Percentiles rank a stretch among this genome's conserved stretches.
phyloP scores from a whole-genome alignment of 2,888 invertebrate genomes.

The Agrotis puta region DNA sequence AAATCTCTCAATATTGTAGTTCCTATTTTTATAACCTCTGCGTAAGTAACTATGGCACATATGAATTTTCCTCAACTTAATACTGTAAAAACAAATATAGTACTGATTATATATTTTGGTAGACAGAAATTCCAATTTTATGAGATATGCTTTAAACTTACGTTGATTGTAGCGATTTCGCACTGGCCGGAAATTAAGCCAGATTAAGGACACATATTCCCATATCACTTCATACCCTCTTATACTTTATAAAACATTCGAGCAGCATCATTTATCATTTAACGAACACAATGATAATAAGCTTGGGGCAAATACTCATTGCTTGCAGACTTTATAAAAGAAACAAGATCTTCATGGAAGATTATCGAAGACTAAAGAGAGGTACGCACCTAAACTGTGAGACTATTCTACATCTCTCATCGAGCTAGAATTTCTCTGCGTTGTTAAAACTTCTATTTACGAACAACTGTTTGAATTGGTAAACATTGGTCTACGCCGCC shows the following conservation, averaged over 20 bases:
- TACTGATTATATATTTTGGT: background rate
- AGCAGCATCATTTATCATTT: background rate
- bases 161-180: conserved; percentile 11
- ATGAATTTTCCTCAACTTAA: conserved; percentile 1
- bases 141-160: conserved; percentile 15
- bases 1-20: background rate
- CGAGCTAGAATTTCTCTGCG: conserved; percentile 14
- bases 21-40: background rate
- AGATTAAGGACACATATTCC: conserved; percentile 8
- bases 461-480: conserved; percentile 48
- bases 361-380: background rate
- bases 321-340: background rate
- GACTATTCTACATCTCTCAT: conserved; percentile 8
- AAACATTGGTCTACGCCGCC: conserved; percentile 50
- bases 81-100: background rate
- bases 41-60: background rate
- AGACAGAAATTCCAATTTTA: conserved; percentile 22
- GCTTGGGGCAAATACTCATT: background rate
- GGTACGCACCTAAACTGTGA: background rate
- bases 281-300: background rate
- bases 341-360: background rate
- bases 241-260: conserved; percentile 1
- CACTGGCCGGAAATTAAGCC: conserved; percentile 34
- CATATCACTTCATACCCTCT: background rate
- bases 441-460: conserved; percentile 39